These are phyloP conservation scores for Cirrhinus mrigala DNA, from an alignment of 2,797 vertebrate species.

Conservation along the genomic window DNA sequence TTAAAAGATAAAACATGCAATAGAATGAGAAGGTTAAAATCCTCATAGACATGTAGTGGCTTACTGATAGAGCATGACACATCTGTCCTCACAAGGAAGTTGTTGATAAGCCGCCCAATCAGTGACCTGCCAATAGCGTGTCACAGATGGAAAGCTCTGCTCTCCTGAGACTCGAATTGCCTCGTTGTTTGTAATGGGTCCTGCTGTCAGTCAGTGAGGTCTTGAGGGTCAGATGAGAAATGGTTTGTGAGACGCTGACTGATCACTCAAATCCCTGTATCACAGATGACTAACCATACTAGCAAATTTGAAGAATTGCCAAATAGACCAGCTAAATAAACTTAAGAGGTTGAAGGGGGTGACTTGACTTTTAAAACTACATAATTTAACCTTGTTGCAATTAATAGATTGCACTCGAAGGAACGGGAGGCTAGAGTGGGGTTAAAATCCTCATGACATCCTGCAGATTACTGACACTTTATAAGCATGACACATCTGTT, in stretches of 20 bases:
- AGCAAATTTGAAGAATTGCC: background rate
- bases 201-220: constrained; percentile 5
- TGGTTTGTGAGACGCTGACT: constrained; percentile 6
- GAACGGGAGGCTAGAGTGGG: background rate
- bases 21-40: background rate
- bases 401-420: background rate
- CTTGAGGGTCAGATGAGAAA: background rate
- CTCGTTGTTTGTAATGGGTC: constrained; percentile 25
- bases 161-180: background rate
- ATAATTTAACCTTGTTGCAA: background rate
- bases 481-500: constrained; percentile 26
- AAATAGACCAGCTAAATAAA: background rate
- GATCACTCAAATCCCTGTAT: background rate
- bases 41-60: background rate
- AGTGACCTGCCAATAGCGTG: constrained; percentile 36
- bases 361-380: background rate
- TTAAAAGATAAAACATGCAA: background rate
- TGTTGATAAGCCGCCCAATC: constrained; percentile 21
- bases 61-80: constrained; percentile 16
- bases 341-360: background rate
- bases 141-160: constrained; percentile 13
- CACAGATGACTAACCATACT: background rate
- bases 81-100: constrained; percentile 34
- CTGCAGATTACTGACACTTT: background rate
- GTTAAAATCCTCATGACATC: constrained; percentile 20